Base-by-base conservation (phyloP, 2,888 invertebrate species). In the Oligia fasciuncula region DNA sequence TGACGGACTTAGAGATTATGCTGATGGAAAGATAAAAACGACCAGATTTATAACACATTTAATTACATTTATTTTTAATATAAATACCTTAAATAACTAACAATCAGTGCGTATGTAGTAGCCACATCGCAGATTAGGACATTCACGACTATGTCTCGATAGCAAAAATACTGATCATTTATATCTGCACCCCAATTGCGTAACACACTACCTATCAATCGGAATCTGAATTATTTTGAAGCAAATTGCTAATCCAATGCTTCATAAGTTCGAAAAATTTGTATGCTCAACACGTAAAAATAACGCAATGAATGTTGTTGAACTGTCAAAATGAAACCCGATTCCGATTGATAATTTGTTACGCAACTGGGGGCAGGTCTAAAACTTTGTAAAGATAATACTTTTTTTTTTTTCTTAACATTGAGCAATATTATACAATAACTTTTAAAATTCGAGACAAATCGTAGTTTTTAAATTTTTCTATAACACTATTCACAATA, bases 31-130 rank as follows among this genome's bases (percentile, higher is more conserved):
- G 13, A 67, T 60, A 72, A 65, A 79, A 51, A 35, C 65, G 3
- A 46, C 19, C 6, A 54, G 65, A 68, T 76, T 67, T 43, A 74
- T 71, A 88, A 73, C 78, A 81, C 85, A 82, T 88, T 76, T 85
- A 87, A 85, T 82, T 76, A 87, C 71, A 80, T 87, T 87, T 71
- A 73, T 81, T 67, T 72, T 72, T 46, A 49, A 79, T 79, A 72
- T 74, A 87, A 77, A 80, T 82, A 80, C 63, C 87, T 68, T 84
- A 78, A 40, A 62, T 67, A 73, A 79, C 69, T 76, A 80, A 86
- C 73, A 86, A 80, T 83, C 80, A 84, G 77, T 80, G 77, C 77
- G 60, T 79, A 87, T 80, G 82, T 85, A 84, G 89, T 87, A 88
- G 88, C 86, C 89, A 89, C 86, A 81, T 79, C 73, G 76, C 79